Percentiles rank a stretch among this genome's conserved stretches.
These are phyloP conservation scores for Solea senegalensis DNA, from an alignment of 2,113 vertebrate genomes.

Conservation along the genomic window DNA sequence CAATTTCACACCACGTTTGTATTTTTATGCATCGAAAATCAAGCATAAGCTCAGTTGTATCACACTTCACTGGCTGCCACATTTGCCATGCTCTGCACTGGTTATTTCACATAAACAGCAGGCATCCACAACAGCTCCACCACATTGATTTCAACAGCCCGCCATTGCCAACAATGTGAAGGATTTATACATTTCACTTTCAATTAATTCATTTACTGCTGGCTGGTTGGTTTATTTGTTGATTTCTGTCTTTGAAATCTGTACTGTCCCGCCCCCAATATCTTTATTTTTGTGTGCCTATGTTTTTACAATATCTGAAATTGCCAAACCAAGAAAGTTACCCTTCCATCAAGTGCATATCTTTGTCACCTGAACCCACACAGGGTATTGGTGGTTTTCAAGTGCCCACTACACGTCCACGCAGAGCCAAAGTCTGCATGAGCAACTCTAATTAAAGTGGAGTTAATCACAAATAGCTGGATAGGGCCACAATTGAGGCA, in stretches of 20 bases:
- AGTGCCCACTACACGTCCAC: slow-evolving; percentile 68
- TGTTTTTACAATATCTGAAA: slow-evolving; percentile 13
- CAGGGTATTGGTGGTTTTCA: slow-evolving; percentile 54
- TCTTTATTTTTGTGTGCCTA: too few species aligned
- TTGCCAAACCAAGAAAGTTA: slow-evolving; percentile 41
- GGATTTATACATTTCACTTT: slow-evolving; percentile 32
- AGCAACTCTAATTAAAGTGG: slow-evolving; percentile 83
- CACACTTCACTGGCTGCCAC: slow-evolving; percentile 47
- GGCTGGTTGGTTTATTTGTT: slow-evolving; percentile 6
- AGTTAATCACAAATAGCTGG: slow-evolving; percentile 85
- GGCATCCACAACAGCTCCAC: slow-evolving; percentile 10
- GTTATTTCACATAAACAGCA: slow-evolving; percentile 40
- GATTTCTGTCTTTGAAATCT: background rate
- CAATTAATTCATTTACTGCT: slow-evolving; percentile 11
- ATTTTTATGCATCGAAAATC: slow-evolving; percentile 59
- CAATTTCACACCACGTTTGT: slow-evolving; percentile 67
- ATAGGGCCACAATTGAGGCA: slow-evolving; percentile 84
- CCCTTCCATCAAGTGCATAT: slow-evolving; percentile 55
- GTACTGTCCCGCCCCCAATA: background rate
- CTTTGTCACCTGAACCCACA: slow-evolving; percentile 55
- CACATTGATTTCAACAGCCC: slow-evolving; percentile 22
- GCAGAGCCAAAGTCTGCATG: slow-evolving; percentile 72
- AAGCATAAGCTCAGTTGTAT: slow-evolving; percentile 42
- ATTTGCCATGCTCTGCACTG: slow-evolving; percentile 48
- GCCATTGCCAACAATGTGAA: background rate